Base-by-base conservation (phyloP, 2,797 vertebrate genomes). In the Euthynnus affinis region DNA sequence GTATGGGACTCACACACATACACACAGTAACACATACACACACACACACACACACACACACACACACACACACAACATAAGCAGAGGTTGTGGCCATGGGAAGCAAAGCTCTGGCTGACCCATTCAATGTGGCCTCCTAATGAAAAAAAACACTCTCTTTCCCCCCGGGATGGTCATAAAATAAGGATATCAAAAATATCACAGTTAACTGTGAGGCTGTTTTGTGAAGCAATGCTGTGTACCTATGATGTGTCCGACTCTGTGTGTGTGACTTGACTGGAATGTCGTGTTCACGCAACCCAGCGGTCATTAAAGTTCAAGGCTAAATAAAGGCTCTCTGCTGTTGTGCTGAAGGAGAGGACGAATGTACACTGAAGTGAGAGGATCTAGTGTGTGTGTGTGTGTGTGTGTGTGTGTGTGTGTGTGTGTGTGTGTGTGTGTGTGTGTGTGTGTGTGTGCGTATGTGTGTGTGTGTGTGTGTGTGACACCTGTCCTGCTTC, bases 321-420 rank as follows among this genome's bases (percentile, higher is more conserved):
- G 67, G 89, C 89, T 91, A 93, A 92, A 92, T 88, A 93, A 93
- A 93, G 89, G 61, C 71, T 63, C 59, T 71, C 40, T 55, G 71
- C 61, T 57, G 40, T 55, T 4, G 46, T 63, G 78, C 76, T 40
- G 52, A 61, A 42, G 40, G 62, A 58, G 40, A 64, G 52, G 48
- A 72, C 49, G 57, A 46, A 55, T 12, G 6, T 55, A 51, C 42
- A 37, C 22, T 44, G 25, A 64, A 20, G 13, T 56, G 44, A 71
- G 12, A 48, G 52, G 49, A 27, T 77, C 27, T 64, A 15, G 71
- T 22, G 60, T 66, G 59, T n/a, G 60, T 40, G 65, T 27, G 32
- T 48, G 46, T 48, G 58, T 18, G 17, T 18, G 46, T 18, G 46
- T 20, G 44, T 9, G 7, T 15, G 44, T 18, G 6, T 15, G 44